Evolutionary conservation across 1,140 invertebrate genomes (phyloP).

Genomic region (Drosophila athabasca): DNA sequence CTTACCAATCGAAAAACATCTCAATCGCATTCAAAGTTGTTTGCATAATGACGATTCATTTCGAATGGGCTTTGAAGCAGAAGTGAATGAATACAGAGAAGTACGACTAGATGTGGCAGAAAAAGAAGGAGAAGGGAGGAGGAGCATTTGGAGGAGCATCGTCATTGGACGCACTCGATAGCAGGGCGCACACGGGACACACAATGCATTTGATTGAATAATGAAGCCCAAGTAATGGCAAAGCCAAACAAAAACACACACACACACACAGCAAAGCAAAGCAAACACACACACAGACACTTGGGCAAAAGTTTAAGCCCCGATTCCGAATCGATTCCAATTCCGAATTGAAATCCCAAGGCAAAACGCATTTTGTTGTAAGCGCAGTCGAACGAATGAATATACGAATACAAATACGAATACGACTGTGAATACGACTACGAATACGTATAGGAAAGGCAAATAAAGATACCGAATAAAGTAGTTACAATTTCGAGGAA

Average conservation of each 20-base stretch:
- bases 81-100: conserved; percentile 30
- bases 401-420: conserved; percentile 28
- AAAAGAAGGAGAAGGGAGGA: not conserved
- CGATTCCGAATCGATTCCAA: not conserved
- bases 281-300: conserved; percentile 20
- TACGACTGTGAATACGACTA: conserved; percentile 8
- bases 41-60: conserved; percentile 28
- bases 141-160: conserved; percentile 1
- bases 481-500: conserved; percentile 69
- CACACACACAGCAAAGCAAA: not conserved
- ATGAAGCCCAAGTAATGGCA: conserved; percentile 67
- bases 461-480: conserved; percentile 56
- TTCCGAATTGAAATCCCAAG: conserved; percentile 23
- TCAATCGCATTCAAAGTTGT: conserved; percentile 3
- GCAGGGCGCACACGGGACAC: conserved; percentile 15
- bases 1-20: not conserved
- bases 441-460: conserved; percentile 20
- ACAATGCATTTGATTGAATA: conserved; percentile 78
- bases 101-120: not conserved
- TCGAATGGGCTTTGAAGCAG: not conserved
- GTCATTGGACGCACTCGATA: conserved; percentile 25
- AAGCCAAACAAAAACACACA: conserved; percentile 57
- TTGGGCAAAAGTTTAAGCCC: conserved; percentile 20
- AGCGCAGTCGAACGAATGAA: conserved; percentile 44
- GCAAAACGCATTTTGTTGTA: conserved; percentile 55